A percentile compares a stretch with the other conserved stretches of the same genome.
These are phyloP conservation scores for Crocidura indochinensis DNA, from an alignment of 2,797 vertebrate genomes.

Conservation along the genomic window DNA sequence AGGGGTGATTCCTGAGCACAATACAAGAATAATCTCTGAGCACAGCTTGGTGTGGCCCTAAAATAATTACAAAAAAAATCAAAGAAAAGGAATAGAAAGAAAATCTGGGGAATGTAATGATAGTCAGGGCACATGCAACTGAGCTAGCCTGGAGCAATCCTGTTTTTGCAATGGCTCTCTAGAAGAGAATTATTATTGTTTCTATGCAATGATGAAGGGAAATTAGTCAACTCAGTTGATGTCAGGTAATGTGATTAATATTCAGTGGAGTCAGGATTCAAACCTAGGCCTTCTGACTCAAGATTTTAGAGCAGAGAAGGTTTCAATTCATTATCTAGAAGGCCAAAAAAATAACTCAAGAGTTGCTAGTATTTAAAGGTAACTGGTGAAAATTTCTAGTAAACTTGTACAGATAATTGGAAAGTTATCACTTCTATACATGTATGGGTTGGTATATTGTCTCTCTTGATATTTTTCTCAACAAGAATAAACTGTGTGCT, in stretches of 20 bases:
- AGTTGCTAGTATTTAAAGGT: background rate
- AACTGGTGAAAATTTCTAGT: constrained; percentile 22
- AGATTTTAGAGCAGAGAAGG: background rate
- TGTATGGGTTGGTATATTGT: background rate
- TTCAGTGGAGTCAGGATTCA: background rate
- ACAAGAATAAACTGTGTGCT: background rate
- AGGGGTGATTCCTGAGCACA: no score
- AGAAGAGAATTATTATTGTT: background rate
- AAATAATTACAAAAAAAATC: no score
- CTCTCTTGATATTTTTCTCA: background rate
- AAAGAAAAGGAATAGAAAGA: no score
- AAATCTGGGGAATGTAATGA: no score
- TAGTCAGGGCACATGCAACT: no score
- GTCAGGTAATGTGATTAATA: background rate
- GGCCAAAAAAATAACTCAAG: background rate
- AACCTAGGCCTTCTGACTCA: background rate
- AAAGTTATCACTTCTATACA: background rate
- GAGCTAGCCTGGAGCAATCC: no score
- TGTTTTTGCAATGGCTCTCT: background rate
- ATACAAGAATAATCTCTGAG: no score
- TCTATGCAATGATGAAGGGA: background rate
- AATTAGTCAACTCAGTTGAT: background rate
- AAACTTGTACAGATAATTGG: constrained; percentile 23
- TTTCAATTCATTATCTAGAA: background rate
- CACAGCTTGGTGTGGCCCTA: no score